A percentile compares a stretch with the other conserved stretches of the same genome.
phyloP scores from a whole-genome alignment of 2,888 invertebrate species.

The Dolomedes plantarius region DNA sequence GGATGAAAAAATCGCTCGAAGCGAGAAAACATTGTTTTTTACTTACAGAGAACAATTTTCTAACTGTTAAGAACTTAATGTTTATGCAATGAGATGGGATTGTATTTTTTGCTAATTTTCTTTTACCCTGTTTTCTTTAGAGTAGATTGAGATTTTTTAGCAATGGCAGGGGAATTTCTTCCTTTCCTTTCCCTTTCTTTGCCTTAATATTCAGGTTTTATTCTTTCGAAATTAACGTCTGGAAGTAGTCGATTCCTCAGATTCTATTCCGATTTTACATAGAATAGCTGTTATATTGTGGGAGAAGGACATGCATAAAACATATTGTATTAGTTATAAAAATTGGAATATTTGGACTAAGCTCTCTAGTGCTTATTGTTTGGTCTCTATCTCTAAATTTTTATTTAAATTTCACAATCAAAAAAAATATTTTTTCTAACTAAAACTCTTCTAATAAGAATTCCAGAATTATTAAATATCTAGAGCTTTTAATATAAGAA shows the following conservation, averaged over 20 bases:
- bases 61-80: conserved; percentile 5
- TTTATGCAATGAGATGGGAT: neutral
- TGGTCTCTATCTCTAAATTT: too few species aligned
- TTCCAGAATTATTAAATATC: too few species aligned
- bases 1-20: neutral
- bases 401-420: too few species aligned
- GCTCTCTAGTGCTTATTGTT: too few species aligned
- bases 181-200: neutral
- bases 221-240: neutral
- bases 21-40: neutral
- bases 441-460: too few species aligned
- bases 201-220: neutral
- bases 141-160: neutral
- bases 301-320: neutral
- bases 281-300: neutral
- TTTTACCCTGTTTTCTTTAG: neutral
- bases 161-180: neutral
- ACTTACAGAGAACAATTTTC: neutral
- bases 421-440: too few species aligned
- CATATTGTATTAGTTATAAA: neutral
- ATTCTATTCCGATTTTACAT: neutral
- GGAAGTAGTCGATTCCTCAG: neutral
- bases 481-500: too few species aligned
- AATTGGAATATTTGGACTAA: too few species aligned
- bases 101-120: neutral